phyloP scores from a whole-genome alignment of 2,797 vertebrate species.

The Pygocentrus nattereri region DNA sequence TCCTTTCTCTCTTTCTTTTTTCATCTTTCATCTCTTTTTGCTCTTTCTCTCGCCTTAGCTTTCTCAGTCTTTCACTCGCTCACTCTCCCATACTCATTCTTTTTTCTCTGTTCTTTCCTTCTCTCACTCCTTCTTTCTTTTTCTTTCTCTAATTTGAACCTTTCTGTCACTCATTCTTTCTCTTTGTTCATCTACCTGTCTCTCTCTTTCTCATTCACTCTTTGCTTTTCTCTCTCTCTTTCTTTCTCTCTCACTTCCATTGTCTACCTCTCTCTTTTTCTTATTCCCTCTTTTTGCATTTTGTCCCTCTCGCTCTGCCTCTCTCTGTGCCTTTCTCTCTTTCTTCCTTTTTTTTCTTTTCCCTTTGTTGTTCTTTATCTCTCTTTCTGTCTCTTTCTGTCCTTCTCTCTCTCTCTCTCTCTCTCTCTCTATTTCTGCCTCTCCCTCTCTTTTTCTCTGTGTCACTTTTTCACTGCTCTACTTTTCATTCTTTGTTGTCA shows the following conservation, averaged over 20 bases:
- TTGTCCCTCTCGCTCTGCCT: too few relatives aligned
- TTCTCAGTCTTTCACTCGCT: too few relatives aligned
- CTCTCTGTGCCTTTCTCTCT: not conserved
- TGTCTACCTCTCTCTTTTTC: too few relatives aligned
- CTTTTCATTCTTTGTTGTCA: too few relatives aligned
- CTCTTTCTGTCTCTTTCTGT: not conserved
- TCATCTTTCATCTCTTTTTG: slow-evolving; percentile 9
- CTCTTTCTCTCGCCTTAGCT: slow-evolving; percentile 6
- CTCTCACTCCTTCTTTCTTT: slow-evolving; percentile 17
- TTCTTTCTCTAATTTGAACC: not conserved
- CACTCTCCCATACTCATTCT: slow-evolving; percentile 23
- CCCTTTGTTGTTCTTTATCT: not conserved
- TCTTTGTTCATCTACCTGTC: not conserved
- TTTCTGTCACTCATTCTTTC: not conserved
- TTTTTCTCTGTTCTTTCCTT: slow-evolving; percentile 7
- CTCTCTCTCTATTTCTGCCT: too few relatives aligned
- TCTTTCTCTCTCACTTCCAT: too few relatives aligned
- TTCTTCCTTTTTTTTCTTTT: slow-evolving; percentile 10
- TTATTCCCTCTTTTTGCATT: too few relatives aligned
- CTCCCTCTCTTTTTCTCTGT: too few relatives aligned
- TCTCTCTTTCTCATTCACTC: not conserved
- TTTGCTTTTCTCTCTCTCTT: too few relatives aligned
- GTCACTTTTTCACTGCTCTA: too few relatives aligned
- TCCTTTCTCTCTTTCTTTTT: too few relatives aligned
- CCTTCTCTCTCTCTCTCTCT: too few relatives aligned